A percentile compares a stretch with the other conserved stretches of the same genome.
Conservation (phyloP, 2,888 invertebrate species). For the Cephus spinipes region DNA sequence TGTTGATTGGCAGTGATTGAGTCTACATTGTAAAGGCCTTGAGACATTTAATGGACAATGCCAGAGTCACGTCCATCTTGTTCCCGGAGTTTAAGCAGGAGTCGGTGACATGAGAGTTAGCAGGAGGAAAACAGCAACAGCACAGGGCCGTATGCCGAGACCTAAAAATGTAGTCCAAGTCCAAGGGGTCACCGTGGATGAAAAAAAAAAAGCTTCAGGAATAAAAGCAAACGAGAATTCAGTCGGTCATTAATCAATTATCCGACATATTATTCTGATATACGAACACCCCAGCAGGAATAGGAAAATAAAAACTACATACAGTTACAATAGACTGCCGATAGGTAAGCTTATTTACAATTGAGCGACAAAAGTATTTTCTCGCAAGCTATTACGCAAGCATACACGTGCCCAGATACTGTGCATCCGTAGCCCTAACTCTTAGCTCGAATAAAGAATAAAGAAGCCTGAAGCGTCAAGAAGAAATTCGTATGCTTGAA, state of each 20-base stretch:
- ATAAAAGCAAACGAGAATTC: background rate
- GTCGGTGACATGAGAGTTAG: conserved; percentile 17
- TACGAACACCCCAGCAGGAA: background rate
- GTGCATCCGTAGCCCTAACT: background rate
- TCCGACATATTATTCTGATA: background rate
- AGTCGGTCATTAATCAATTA: background rate
- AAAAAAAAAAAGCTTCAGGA: background rate
- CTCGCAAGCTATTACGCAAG: background rate
- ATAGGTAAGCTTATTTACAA: background rate
- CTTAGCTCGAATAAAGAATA: background rate
- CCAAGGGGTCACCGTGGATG: background rate
- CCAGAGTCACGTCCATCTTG: background rate
- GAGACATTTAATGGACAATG: conserved; percentile 34
- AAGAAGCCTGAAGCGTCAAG: background rate
- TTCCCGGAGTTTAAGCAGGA: background rate
- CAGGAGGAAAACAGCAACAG: conserved; percentile 33
- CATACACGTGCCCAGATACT: background rate
- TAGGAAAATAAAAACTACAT: background rate
- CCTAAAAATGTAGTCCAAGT: background rate
- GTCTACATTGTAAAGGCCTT: conserved; percentile 59
- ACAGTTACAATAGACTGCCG: background rate
- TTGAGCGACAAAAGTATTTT: background rate
- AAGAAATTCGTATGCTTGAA: background rate
- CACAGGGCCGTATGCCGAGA: conserved; percentile 10
- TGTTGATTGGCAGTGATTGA: conserved; percentile 58